Evolutionary conservation across 2,797 vertebrate species (phyloP), one percentile per base, ranked within the genome.

Genomic region (Denticeps clupeoides): DNA sequence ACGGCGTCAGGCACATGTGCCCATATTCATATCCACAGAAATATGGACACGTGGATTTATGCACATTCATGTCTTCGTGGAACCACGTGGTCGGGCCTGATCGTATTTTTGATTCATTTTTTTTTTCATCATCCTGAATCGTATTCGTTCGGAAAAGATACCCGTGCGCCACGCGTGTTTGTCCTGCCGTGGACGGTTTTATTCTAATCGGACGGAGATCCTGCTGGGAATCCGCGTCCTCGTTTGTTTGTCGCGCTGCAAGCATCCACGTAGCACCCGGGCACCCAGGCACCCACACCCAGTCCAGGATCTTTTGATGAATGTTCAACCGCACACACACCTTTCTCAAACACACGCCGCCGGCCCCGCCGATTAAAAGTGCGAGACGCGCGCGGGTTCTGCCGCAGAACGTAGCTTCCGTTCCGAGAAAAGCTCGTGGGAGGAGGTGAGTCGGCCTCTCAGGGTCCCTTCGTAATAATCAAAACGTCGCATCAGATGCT

Each of bases 291-390:
- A 44, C 63, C 76, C 81, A 85, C 82, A 72, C 84, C 84, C 82
- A 72, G 69, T 70, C 47, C 84, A 85, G 84, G 84, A 87, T 86
- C 70, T 81, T 66, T 74, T 73, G 57, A 83, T 83, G 71, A 85
- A 84, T 75, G 77, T 82, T 79, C 73, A 79, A 74, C 77, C 53
- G 68, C 47, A 64, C 60, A 68, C 76, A 85, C 84, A 85, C 84
- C 83, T 83, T 85, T 75, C 72, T 72, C 79, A 85, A 87, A 87
- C 69, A 87, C 59, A 75, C 80, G 79, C 75, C 77, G 74, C 71
- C 68, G 18, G 58, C 49, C 64, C 60, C 62, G 45, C 49, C 45
- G 72, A 79, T 83, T 85, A 82, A 86, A 85, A 72, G 68, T 19
- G 65, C 65, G 64, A 65, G 56, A 28, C 38, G 21, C 1, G 29